Evolutionary conservation across 2,113 vertebrate genomes (phyloP), one percentile per base, ranked within the genome.

Genomic region (Fulica atra): DNA sequence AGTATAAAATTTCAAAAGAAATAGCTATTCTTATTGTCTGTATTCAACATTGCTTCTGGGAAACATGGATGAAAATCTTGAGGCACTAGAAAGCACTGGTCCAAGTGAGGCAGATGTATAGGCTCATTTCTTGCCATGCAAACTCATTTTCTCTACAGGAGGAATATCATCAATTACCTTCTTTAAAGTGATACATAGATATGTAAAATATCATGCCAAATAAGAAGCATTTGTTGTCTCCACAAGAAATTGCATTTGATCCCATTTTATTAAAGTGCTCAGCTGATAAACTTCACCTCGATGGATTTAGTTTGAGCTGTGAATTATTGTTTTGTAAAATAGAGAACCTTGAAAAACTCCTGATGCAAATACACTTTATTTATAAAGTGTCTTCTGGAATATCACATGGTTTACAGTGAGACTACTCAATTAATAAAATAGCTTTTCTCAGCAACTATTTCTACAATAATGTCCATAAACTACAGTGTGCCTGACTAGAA

Each of bases 391-490:
- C 69, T 96, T 81, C 93, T 89, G 54, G 83, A 59, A 93, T 97
- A 92, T 88, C 88, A 96, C 80, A 74, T 96, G 93, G 89, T 95
- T 96, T 94, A 91, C 91, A 94, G 90, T 84, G 95, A 96, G 90
- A 90, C 79, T 92, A 94, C 63, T 92, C 91, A 95, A 97, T 97
- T 97, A 97, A 96, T 93, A 96, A 73, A 97, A 93, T 53, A 96
- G 97, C 96, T 95, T 93, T 97, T 95, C 95, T 95, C 86, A 95
- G 88, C 95, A 95, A 92, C 59, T 88, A 81, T 96, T 95, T 96
- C 59, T 94, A 76, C 92, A 95, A 70, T 89, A 96, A 57, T 92
- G 87, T 94, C 86, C 60, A 57, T 96, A 81, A 95, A 88, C 77
- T 93, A 92, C 72, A 50, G 13, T 42, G 25, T 86, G 91, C 60